These are phyloP conservation scores for Hemibates koningsi DNA, from an alignment of 2,113 vertebrate genomes.

Conservation along the genomic window DNA sequence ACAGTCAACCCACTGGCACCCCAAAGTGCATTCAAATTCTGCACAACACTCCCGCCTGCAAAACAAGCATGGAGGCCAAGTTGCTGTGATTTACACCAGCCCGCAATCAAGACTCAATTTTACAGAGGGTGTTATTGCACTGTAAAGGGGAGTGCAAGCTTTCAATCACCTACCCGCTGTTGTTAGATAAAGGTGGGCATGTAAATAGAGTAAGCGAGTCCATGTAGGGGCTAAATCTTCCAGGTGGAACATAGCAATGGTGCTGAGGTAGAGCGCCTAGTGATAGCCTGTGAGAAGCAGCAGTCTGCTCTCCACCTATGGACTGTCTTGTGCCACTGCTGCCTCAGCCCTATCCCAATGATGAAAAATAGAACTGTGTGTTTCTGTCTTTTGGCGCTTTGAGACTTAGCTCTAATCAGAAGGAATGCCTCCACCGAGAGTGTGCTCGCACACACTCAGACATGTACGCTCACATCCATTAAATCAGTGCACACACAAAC, in stretches of 20 bases:
- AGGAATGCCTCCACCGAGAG: constrained; percentile 15
- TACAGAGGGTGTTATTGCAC: constrained; percentile 49
- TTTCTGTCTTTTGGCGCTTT: constrained; percentile 30
- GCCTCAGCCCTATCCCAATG: constrained; percentile 21
- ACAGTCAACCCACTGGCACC: constrained; percentile 15
- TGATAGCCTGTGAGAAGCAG: constrained; percentile 9
- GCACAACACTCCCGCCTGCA: constrained; percentile 18
- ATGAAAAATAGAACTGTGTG: constrained; percentile 44
- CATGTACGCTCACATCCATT: not conserved
- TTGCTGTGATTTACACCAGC: constrained; percentile 43
- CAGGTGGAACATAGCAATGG: constrained; percentile 19
- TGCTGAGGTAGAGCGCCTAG: constrained; percentile 9
- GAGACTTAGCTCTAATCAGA: constrained; percentile 47
- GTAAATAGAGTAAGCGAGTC: constrained; percentile 44
- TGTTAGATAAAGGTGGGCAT: constrained; percentile 58
- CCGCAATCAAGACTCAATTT: constrained; percentile 53
- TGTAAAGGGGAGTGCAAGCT: constrained; percentile 38
- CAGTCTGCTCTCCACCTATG: not conserved
- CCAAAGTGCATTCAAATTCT: constrained; percentile 52
- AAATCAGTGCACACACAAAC: constrained; percentile 10
- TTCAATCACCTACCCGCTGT: constrained; percentile 55
- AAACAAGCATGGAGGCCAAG: constrained; percentile 19
- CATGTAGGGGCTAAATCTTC: constrained; percentile 40
- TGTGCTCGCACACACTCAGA: constrained; percentile 5
- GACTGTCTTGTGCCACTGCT: constrained; percentile 23